Conservation (phyloP, 2,797 vertebrate species). For the Pangasius larnaudii region DNA sequence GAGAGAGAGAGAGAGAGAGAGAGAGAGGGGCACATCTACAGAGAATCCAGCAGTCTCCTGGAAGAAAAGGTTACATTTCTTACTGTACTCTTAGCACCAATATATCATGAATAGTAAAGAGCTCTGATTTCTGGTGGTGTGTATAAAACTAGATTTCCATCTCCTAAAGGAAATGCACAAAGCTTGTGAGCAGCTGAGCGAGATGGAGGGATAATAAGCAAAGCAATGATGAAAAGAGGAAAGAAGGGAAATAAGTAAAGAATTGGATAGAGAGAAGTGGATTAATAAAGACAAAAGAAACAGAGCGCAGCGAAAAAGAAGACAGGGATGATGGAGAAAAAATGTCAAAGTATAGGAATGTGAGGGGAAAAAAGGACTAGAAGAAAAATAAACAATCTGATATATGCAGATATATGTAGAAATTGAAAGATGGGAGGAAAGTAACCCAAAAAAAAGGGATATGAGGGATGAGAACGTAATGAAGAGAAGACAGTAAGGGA, state of each 20-base stretch:
- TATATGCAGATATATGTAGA: background rate
- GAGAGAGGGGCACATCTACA: background rate
- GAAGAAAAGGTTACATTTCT: conserved; percentile 35
- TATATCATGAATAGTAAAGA: conserved; percentile 38
- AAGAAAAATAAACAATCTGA: background rate
- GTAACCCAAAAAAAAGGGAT: background rate
- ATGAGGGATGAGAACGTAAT: background rate
- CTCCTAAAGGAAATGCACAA: conserved; percentile 15
- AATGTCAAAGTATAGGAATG: background rate
- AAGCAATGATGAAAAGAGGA: conserved; percentile 6
- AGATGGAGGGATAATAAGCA: conserved; percentile 23
- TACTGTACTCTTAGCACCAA: background rate
- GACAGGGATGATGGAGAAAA: background rate
- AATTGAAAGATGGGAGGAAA: background rate
- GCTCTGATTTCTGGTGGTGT: conserved; percentile 15
- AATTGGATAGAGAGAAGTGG: background rate
- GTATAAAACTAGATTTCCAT: conserved; percentile 18
- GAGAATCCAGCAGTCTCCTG: conserved; percentile 25
- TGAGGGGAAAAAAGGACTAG: background rate
- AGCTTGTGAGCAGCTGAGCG: background rate
- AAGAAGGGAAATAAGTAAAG: background rate
- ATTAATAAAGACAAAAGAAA: background rate
- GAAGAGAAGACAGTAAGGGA: background rate
- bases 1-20: background rate
- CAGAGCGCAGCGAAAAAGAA: background rate